These are phyloP conservation scores for Aquatica leii DNA, from an alignment of 2,888 invertebrate genomes.

Conservation along the genomic window DNA sequence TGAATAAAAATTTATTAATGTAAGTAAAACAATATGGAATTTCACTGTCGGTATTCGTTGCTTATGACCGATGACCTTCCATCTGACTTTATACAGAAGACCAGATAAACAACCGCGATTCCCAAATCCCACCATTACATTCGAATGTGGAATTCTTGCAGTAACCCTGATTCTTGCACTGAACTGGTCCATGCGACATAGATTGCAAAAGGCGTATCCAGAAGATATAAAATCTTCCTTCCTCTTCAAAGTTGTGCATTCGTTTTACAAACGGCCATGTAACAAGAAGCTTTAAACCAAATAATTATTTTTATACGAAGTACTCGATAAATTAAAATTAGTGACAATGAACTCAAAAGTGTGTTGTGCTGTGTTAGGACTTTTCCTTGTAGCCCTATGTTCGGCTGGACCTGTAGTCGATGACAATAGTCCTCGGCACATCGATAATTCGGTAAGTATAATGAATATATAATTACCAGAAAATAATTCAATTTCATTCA, in stretches of 20 bases:
- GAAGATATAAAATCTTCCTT: slow-evolving; percentile 59
- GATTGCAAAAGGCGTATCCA: slow-evolving; percentile 53
- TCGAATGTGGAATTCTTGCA: slow-evolving; percentile 24
- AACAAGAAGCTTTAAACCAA: slow-evolving; percentile 40
- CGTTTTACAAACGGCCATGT: slow-evolving; percentile 58
- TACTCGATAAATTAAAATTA: slow-evolving; percentile 13
- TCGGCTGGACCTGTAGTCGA: slow-evolving; percentile 57
- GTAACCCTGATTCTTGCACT: slow-evolving; percentile 58
- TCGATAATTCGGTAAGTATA: slow-evolving; percentile 58
- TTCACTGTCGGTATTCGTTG: slow-evolving; percentile 51
- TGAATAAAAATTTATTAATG: slow-evolving; percentile 20
- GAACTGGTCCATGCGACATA: slow-evolving; percentile 61
- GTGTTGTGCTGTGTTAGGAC: slow-evolving; percentile 56
- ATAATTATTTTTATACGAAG: neutral
- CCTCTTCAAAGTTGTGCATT: slow-evolving; percentile 55
- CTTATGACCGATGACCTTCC: slow-evolving; percentile 37
- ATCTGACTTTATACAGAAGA: slow-evolving; percentile 30
- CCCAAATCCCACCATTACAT: slow-evolving; percentile 33
- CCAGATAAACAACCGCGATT: slow-evolving; percentile 33
- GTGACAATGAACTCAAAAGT: slow-evolving; percentile 55
- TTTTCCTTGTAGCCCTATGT: slow-evolving; percentile 48
- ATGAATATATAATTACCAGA: neutral
- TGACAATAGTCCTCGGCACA: slow-evolving; percentile 52
- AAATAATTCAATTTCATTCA: too few relatives aligned
- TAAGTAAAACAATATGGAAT: slow-evolving; percentile 43